A percentile compares a stretch with the other conserved stretches of the same genome.
Conservation (phyloP, 2,888 invertebrate species). For the Ochropleura plecta region DNA sequence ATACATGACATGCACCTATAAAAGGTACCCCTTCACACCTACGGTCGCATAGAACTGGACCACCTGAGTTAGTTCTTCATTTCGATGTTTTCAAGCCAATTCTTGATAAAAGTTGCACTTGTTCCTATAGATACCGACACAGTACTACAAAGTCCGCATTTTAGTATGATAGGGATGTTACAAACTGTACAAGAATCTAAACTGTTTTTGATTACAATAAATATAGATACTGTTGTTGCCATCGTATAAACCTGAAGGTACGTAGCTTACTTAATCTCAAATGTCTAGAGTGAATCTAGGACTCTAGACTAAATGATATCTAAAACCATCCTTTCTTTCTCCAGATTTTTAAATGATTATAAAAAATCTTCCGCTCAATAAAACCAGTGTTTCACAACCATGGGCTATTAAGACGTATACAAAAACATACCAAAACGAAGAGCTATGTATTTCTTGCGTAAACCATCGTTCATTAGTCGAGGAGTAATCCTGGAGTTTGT, state of each 20-base stretch:
- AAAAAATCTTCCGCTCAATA: slow-evolving; percentile 16
- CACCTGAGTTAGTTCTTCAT: not conserved
- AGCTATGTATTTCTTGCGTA: slow-evolving; percentile 65
- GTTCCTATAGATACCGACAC: not conserved
- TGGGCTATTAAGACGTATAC: slow-evolving; percentile 49
- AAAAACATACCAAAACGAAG: slow-evolving; percentile 55
- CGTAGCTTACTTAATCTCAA: too few relatives aligned
- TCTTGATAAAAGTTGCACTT: not conserved
- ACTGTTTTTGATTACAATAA: not conserved
- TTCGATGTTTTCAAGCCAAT: not conserved
- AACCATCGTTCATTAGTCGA: slow-evolving; percentile 76
- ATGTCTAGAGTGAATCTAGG: not conserved
- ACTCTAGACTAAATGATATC: not conserved
- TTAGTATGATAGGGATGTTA: not conserved
- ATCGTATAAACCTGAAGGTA: not conserved
- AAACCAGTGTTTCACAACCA: slow-evolving; percentile 53
- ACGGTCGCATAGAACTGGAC: not conserved
- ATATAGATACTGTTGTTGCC: not conserved
- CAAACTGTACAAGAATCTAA: not conserved
- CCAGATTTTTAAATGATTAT: slow-evolving; percentile 13
- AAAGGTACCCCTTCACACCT: not conserved
- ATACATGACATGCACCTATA: not conserved
- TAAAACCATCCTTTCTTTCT: not conserved
- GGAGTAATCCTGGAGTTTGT: slow-evolving; percentile 73
- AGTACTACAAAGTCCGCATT: not conserved